Percentiles rank a stretch among this genome's conserved stretches.
Evolutionary conservation across 2,113 vertebrate genomes (phyloP).

Genomic region (Sprattus sprattus): DNA sequence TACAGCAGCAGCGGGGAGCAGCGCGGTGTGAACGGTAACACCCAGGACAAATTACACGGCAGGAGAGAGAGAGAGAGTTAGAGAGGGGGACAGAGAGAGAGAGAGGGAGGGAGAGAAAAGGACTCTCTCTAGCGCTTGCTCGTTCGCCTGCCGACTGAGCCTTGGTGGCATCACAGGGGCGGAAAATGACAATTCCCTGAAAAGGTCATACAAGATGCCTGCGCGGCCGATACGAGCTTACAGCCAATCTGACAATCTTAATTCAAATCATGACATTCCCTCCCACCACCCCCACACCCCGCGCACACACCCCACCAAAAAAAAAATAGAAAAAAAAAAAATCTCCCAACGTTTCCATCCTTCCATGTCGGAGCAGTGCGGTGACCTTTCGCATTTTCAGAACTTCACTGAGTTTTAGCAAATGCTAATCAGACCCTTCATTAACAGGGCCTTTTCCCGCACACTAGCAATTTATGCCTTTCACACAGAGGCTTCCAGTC

Average conservation of each 20-base stretch:
- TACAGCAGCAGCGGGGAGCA: constrained; percentile 63
- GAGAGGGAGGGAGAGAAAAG: neutral
- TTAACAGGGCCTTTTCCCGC: constrained; percentile 55
- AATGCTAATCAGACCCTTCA: constrained; percentile 74
- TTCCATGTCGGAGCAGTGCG: constrained; percentile 62
- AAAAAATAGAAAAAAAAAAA: constrained; percentile 34
- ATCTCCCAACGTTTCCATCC: constrained; percentile 64
- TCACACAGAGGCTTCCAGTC: constrained; percentile 54
- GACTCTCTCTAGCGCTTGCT: neutral
- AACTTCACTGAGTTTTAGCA: constrained; percentile 72
- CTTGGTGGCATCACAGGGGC: constrained; percentile 73
- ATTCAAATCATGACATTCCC: constrained; percentile 79
- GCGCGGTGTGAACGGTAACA: constrained; percentile 70
- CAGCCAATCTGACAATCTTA: constrained; percentile 79
- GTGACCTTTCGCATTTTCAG: constrained; percentile 73
- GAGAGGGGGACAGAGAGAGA: neutral
- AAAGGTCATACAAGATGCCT: constrained; percentile 78
- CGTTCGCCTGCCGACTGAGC: constrained; percentile 63
- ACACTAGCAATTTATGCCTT: constrained; percentile 56
- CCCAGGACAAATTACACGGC: constrained; percentile 72
- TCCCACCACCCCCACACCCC: constrained; percentile 16
- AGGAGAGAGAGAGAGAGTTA: constrained; percentile 32
- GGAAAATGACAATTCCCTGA: constrained; percentile 81
- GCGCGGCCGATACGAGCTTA: constrained; percentile 68
- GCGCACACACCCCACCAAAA: constrained; percentile 48